Percentiles rank a stretch among this genome's conserved stretches.
Conservation (phyloP, 2,888 invertebrate genomes). For the Lymantria dispar region DNA sequence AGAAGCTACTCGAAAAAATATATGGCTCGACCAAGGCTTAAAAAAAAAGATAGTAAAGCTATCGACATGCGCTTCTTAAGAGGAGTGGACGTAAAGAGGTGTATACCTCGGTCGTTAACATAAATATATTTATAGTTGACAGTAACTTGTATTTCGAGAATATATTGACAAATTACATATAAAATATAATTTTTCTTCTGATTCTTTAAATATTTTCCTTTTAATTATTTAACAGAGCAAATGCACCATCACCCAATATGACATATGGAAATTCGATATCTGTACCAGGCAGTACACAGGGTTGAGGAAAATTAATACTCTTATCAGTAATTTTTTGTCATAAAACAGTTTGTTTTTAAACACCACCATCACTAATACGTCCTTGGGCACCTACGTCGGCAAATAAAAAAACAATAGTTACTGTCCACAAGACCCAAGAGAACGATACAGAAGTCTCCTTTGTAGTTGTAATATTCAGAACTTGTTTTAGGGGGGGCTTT, state of each 20-base stretch:
- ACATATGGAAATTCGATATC: not conserved
- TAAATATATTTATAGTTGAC: too few relatives aligned
- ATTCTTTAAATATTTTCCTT: too few relatives aligned
- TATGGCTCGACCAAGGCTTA: too few relatives aligned
- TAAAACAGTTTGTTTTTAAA: not conserved
- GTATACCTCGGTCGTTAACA: too few relatives aligned
- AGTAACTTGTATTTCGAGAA: too few relatives aligned
- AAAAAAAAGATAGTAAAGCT: too few relatives aligned
- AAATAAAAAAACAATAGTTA: not conserved
- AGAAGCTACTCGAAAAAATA: too few relatives aligned
- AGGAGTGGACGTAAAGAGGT: too few relatives aligned
- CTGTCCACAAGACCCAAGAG: not conserved
- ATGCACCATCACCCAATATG: not conserved
- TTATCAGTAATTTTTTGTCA: not conserved
- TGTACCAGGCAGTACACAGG: not conserved
- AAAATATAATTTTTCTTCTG: too few relatives aligned
- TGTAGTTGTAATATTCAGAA: not conserved
- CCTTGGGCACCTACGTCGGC: not conserved
- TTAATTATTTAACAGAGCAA: too few relatives aligned
- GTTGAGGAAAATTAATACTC: not conserved
- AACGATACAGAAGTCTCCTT: not conserved
- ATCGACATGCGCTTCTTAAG: too few relatives aligned
- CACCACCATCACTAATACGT: not conserved
- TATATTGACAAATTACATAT: too few relatives aligned
- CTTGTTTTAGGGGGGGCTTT: not conserved